Evolutionary conservation across 2,797 vertebrate genomes (phyloP).

Genomic region (Micropoecilia bifurca): DNA sequence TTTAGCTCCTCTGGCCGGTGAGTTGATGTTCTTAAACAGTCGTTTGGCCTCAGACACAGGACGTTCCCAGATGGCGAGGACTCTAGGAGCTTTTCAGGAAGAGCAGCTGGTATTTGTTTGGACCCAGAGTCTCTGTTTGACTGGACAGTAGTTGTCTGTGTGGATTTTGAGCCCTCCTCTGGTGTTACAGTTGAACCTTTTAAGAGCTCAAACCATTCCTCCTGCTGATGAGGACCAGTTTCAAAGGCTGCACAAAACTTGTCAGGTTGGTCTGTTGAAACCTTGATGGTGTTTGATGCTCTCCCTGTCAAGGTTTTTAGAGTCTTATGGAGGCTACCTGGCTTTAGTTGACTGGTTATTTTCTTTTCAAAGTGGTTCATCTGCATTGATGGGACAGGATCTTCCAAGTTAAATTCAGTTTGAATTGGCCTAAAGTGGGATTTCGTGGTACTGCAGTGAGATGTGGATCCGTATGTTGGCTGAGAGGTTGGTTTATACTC

Average conservation of each 20-base stretch:
- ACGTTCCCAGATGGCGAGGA: constrained; percentile 30
- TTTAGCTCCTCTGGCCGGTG: constrained; percentile 41
- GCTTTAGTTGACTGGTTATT: constrained; percentile 25
- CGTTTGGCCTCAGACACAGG: constrained; percentile 16
- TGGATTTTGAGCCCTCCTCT: constrained; percentile 22
- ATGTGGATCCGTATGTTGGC: constrained; percentile 40
- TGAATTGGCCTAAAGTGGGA: constrained; percentile 24
- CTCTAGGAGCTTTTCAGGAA: constrained; percentile 40
- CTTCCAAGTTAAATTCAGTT: constrained; percentile 50
- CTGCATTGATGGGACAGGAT: constrained; percentile 35
- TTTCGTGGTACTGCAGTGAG: constrained; percentile 16
- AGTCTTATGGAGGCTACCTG: constrained; percentile 16
- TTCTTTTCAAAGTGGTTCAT: constrained; percentile 21
- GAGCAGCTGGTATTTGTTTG: constrained; percentile 20
- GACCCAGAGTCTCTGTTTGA: constrained; percentile 27
- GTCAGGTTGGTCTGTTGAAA: constrained; percentile 31
- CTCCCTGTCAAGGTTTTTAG: constrained; percentile 24
- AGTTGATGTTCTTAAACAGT: constrained; percentile 30
- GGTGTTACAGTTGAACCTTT: constrained; percentile 16
- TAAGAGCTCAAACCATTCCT: constrained; percentile 9
- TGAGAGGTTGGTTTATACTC: constrained; percentile 41
- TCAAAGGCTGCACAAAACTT: constrained; percentile 26
- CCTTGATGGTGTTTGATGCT: constrained; percentile 25
- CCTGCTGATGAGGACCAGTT: constrained; percentile 18
- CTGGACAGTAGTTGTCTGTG: constrained; percentile 17